Conservation (phyloP, 2,797 vertebrate genomes). For the Acrossocheilus fasciatus region DNA sequence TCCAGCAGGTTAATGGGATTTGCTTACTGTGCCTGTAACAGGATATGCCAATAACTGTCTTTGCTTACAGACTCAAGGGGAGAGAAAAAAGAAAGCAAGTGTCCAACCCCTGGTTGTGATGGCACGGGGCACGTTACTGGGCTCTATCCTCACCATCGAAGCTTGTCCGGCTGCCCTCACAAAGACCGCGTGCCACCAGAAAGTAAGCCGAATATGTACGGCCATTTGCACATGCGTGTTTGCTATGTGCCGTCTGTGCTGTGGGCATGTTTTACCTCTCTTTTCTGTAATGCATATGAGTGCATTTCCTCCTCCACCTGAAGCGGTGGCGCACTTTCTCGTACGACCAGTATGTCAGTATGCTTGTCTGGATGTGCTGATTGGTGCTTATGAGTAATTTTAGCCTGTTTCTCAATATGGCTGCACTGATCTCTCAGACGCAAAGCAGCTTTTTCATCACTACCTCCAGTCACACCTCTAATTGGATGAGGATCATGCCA, state of each 20-base stretch:
- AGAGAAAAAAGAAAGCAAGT: slow-evolving; percentile 99
- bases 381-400: neutral
- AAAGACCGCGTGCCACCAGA: slow-evolving; percentile 99
- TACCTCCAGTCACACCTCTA: slow-evolving; percentile 43
- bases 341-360: neutral
- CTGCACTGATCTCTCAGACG: slow-evolving; percentile 21
- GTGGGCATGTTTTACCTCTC: slow-evolving; percentile 24
- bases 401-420: slow-evolving; percentile 27
- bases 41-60: slow-evolving; percentile 12
- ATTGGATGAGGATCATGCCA: slow-evolving; percentile 48
- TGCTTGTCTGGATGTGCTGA: slow-evolving; percentile 34
- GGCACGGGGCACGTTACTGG: slow-evolving; percentile 98
- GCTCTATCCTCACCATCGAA: slow-evolving; percentile 98
- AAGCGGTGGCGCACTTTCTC: slow-evolving; percentile 7
- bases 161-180: slow-evolving; percentile 98
- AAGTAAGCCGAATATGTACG: slow-evolving; percentile 83
- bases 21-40: slow-evolving; percentile 27
- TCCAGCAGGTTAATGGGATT: slow-evolving; percentile 43
- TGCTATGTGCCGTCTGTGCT: neutral
- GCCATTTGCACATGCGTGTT: neutral
- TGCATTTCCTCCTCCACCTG: slow-evolving; percentile 4
- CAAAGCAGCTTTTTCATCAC: slow-evolving; percentile 37
- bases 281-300: neutral
- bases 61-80: slow-evolving; percentile 89
- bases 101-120: slow-evolving; percentile 97